Evolutionary conservation across 2,113 vertebrate species (phyloP).

Genomic region (Lasiurus borealis): DNA sequence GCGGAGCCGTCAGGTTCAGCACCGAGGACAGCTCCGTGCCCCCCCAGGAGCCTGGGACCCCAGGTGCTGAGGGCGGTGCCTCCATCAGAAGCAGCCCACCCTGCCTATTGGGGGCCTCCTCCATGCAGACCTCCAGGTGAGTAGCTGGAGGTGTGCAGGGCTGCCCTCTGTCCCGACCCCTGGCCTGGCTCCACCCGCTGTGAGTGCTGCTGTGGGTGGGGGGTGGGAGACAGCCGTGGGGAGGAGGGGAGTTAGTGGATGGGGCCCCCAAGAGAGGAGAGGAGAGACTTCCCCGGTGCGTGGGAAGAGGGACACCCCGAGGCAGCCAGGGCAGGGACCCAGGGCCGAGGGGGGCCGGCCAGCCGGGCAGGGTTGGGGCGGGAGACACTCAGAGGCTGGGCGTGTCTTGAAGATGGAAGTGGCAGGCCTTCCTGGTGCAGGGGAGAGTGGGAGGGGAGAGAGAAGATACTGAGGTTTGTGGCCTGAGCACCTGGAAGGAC

Average conservation of each 20-base stretch:
- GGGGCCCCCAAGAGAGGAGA: not conserved
- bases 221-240: not conserved
- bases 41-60: accelerated
- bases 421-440: accelerated
- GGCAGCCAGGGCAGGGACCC: not conserved
- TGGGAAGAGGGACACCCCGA: not conserved
- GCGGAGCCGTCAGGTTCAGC: not conserved
- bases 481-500: not conserved
- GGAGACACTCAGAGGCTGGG: not conserved
- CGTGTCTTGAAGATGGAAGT: not conserved
- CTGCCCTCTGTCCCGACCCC: not conserved
- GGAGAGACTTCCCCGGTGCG: not conserved
- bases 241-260: not conserved
- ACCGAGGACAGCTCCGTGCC: not conserved
- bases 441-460: accelerated
- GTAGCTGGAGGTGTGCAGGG: not conserved
- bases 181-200: not conserved
- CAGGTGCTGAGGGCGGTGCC: accelerated
- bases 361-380: accelerated
- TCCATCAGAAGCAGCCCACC: not conserved
- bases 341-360: not conserved
- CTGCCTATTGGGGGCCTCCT: not conserved
- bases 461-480: accelerated
- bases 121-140: not conserved
- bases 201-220: not conserved